Evolutionary conservation across 2,797 vertebrate genomes (phyloP), one percentile per base, ranked within the genome.

Genomic region (Sebastes hubbsi): DNA sequence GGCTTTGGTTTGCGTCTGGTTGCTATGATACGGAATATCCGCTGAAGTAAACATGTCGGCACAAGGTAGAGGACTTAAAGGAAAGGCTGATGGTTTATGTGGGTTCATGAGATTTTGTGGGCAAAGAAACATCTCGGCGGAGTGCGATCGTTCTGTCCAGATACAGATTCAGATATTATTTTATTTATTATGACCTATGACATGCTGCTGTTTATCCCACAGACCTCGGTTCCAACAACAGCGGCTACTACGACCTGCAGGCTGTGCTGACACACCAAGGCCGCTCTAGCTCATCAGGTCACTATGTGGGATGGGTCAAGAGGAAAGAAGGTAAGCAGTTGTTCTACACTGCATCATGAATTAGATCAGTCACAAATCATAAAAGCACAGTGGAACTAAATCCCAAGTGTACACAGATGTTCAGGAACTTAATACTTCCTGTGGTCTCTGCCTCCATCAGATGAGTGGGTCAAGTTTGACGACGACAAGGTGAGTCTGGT

Each of bases 401-500:
- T 8, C 4, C 9, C 6, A 12, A 20, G 34, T 2, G 13, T 22
- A 7, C 32, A 34, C 65, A 55, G 29, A 67, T 54, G 65, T 64
- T 66, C 64, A 79, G 68, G 72, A 66, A 22, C 36, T 58, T 24
- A 38, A 42, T 1, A 58, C 66, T 88, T 84, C 12, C 30, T 62
- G 25, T 55, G 52, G 4, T 72, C 18, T 72, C 22, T 42, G 8
- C 3, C 86, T 29, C 29, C 10, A 25, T 80, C 93, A 99, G 99
- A 99, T 89, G 99, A 99, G 87, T 99, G 99, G 99, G 97, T 99
- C 86, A 99, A 99, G 89, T 99, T 99, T 83, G 98, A 99, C 5
- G 99, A 99, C 1, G 99, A 99, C 92, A 99, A 99, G 91, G 98
- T 99, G 93, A 99, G 98, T 87, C 94, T 98, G 72, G 99, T 99